Evolutionary conservation across 2,113 vertebrate genomes (phyloP).

Genomic region (Ceratotherium simum): DNA sequence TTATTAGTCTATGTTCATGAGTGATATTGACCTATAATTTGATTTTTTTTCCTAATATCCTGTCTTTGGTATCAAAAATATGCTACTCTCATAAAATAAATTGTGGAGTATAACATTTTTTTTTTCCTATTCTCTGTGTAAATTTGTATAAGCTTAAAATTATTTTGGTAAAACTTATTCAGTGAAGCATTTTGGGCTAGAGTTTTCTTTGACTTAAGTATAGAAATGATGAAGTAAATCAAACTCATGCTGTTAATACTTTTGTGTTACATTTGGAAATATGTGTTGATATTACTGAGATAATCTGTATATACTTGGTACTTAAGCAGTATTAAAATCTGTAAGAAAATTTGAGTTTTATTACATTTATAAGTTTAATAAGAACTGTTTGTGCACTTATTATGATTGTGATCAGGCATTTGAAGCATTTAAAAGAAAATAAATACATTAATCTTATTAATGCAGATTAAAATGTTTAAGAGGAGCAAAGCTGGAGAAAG

Average conservation of each 20-base stretch:
- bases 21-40: not conserved
- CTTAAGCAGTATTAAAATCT: not conserved
- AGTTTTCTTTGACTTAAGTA: not conserved
- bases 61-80: not conserved
- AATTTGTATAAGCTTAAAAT: not conserved
- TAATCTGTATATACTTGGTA: not conserved
- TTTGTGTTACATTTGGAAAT: not conserved
- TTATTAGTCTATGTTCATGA: not conserved
- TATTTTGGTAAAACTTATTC: not conserved
- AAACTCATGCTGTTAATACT: not conserved
- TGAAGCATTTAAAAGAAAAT: slow-evolving; percentile 3
- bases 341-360: not conserved
- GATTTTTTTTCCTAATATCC: not conserved
- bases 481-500: not conserved
- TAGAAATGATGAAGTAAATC: not conserved
- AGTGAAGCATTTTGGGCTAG: not conserved
- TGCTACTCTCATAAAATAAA: not conserved
- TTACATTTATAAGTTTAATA: not conserved
- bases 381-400: not conserved
- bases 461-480: slow-evolving; percentile 26
- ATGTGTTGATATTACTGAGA: not conserved
- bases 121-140: not conserved
- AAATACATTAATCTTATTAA: not conserved
- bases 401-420: not conserved
- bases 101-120: not conserved